Evolutionary conservation across 1,140 invertebrate species (phyloP), one percentile per base, ranked within the genome.

Genomic region (Mercenaria mercenaria): DNA sequence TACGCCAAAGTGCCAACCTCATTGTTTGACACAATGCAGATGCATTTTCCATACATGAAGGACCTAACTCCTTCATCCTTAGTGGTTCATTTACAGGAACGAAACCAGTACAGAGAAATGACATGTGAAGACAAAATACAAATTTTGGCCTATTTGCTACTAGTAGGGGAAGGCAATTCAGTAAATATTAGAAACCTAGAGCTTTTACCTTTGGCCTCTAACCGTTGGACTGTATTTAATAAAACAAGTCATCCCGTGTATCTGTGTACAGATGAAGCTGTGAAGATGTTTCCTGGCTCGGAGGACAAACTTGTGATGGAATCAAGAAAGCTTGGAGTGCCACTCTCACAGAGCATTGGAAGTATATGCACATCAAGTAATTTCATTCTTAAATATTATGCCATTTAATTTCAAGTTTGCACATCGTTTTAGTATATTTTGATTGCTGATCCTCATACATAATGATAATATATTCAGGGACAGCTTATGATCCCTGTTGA

Each of bases 241-340:
- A 37, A 41, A 69, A 20, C 26, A 10, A 34, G 82, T 29, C 15
- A 50, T 18, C 1, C 23, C 3, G 47, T 47, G 3, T 69, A 29
- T 47, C 23, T 85, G 4, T 85, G 64, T 72, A 18, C 39, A 32
- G 82, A 85, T 26, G 41, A 0, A 52, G 64, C 34, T 23, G n/a
- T 72, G n/a, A n/a, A 47, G 15, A 43, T 85, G 82, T 85, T 85
- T 85, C 82, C 61, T 10, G 47, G 74, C 11, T 26, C 26, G n/a
- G 47, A 50, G 39, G 20, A 50, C 34, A 77, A 34, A 56, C 6
- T 77, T 26, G 67, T 72, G 3, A 37, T 41, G 15, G 18, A n/a
- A 32, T 18, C 10, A 15, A 23, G 0, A 15, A 41, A 72, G 20
- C 67, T 72, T 13, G 67, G 67, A 72, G 1, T 8, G 10, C 37